A percentile compares a stretch with the other conserved stretches of the same genome.
These are phyloP conservation scores for Esperia sulphurella DNA, from an alignment of 2,888 invertebrate species.

Conservation along the genomic window DNA sequence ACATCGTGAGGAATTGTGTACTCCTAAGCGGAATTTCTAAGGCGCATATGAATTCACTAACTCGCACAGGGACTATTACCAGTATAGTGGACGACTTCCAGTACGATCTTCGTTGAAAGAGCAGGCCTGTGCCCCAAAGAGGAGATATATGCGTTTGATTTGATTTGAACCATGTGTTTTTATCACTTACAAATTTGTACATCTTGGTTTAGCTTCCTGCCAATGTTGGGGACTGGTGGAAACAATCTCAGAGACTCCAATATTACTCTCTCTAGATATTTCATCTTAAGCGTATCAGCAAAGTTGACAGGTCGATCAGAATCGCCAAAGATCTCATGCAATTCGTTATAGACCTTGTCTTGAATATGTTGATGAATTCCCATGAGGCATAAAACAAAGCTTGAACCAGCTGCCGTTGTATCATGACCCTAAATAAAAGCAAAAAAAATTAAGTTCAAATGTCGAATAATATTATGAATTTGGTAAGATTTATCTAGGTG, in stretches of 20 bases:
- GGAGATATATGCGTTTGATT: too few relatives aligned
- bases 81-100: too few relatives aligned
- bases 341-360: conserved; percentile 84
- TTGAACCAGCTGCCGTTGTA: conserved; percentile 85
- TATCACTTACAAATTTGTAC: conserved; percentile 79
- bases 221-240: conserved; percentile 89
- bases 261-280: conserved; percentile 88
- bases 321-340: conserved; percentile 88
- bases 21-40: too few relatives aligned
- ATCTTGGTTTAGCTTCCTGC: conserved; percentile 84
- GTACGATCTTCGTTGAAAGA: too few relatives aligned
- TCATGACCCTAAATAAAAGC: conserved; percentile 60
- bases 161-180: too few relatives aligned
- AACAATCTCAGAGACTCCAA: conserved; percentile 88
- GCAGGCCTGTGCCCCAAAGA: too few relatives aligned
- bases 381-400: conserved; percentile 90
- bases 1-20: too few relatives aligned
- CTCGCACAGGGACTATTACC: too few relatives aligned
- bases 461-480: not conserved
- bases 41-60: too few relatives aligned
- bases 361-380: conserved; percentile 91
- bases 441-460: too few relatives aligned
- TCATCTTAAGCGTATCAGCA: conserved; percentile 88
- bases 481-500: not conserved
- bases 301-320: conserved; percentile 88